Evolutionary conservation across 2,113 vertebrate genomes (phyloP).

Genomic region (Hippocampus zosterae): DNA sequence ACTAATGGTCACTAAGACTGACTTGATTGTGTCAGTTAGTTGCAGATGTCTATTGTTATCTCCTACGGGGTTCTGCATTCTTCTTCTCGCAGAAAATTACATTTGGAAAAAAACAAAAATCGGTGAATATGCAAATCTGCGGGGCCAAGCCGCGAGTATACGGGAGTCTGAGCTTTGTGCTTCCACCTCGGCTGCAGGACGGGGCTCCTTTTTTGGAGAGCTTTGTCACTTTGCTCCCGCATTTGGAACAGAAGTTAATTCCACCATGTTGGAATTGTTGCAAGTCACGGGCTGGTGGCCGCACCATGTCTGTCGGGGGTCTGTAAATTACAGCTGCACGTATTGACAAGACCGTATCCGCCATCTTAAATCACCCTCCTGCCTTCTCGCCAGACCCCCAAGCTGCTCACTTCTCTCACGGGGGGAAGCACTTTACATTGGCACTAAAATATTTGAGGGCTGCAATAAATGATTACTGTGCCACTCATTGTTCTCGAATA

Average conservation of each 20-base stretch:
- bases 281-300: conserved; percentile 37
- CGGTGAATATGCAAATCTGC: too few species aligned
- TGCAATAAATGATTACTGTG: neutral
- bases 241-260: conserved; percentile 52
- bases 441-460: neutral
- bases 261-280: conserved; percentile 43
- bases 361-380: conserved; percentile 20
- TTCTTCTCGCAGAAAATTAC: conserved; percentile 49
- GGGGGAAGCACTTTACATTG: neutral
- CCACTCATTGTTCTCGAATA: neutral
- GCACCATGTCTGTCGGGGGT: conserved; percentile 7
- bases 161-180: too few species aligned
- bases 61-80: conserved; percentile 43
- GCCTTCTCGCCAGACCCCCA: conserved; percentile 14
- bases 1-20: conserved; percentile 53
- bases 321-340: conserved; percentile 40
- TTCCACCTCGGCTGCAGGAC: too few species aligned
- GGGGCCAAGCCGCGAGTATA: too few species aligned
- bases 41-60: conserved; percentile 32
- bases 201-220: conserved; percentile 16
- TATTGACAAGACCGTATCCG: too few species aligned
- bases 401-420: neutral
- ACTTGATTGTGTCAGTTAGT: conserved; percentile 58
- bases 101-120: neutral
- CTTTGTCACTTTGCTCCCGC: conserved; percentile 47